These are phyloP conservation scores for Listrodromus nycthemerus DNA, from an alignment of 2,888 invertebrate species.

Conservation along the genomic window DNA sequence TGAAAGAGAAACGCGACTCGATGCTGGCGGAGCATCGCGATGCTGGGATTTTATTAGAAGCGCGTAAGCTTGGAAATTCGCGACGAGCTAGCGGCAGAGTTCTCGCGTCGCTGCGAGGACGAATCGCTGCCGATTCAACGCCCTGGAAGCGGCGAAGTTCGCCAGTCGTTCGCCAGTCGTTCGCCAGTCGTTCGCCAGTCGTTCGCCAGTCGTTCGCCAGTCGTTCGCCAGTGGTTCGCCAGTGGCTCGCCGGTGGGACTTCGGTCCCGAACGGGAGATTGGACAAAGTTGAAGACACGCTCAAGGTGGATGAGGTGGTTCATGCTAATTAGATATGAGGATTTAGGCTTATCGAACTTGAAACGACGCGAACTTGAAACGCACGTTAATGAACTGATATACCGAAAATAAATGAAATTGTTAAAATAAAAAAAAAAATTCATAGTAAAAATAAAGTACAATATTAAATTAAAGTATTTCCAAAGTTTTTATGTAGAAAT, in stretches of 20 bases:
- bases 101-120: slow-evolving; percentile 37
- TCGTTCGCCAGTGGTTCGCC: too few relatives aligned
- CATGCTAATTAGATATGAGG: slow-evolving; percentile 68
- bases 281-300: slow-evolving; percentile 2
- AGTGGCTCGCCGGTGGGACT: not conserved
- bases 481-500: too few relatives aligned
- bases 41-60: slow-evolving; percentile 14
- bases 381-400: too few relatives aligned
- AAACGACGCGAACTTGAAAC: too few relatives aligned
- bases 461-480: too few relatives aligned
- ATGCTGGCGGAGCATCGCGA: slow-evolving; percentile 14
- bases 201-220: too few relatives aligned
- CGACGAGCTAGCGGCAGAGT: slow-evolving; percentile 40
- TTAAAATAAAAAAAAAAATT: too few relatives aligned
- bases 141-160: too few relatives aligned
- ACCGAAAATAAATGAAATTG: too few relatives aligned
- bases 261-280: slow-evolving; percentile 21
- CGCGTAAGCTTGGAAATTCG: slow-evolving; percentile 16
- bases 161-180: too few relatives aligned
- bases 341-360: slow-evolving; percentile 63
- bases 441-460: too few relatives aligned
- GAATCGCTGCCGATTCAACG: not conserved
- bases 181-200: too few relatives aligned
- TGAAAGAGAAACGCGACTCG: slow-evolving; percentile 59
- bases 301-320: slow-evolving; percentile 27